A percentile compares a stretch with the other conserved stretches of the same genome.
These are phyloP conservation scores for Takifugu bimaculatus DNA, from an alignment of 2,113 vertebrate genomes.

Conservation along the genomic window DNA sequence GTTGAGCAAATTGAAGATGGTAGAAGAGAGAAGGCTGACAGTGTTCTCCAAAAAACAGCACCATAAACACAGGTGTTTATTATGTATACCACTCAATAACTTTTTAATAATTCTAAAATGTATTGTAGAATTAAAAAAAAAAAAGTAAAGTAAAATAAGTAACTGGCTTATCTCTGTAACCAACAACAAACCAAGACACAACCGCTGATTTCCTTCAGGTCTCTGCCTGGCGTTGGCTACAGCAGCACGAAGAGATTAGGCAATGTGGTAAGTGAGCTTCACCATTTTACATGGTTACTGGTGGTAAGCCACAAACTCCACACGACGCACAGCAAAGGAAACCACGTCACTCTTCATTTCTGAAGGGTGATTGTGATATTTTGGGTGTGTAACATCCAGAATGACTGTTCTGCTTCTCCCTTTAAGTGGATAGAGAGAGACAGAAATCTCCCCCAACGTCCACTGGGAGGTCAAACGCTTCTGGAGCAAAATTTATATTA, in stretches of 20 bases:
- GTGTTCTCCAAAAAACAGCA: background rate
- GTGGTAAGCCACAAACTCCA: constrained; percentile 2
- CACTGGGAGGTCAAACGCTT: background rate
- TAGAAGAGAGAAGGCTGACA: background rate
- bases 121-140: background rate
- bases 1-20: constrained; percentile 28
- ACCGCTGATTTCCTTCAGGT: background rate
- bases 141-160: background rate
- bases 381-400: no score
- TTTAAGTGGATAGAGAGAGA: no score
- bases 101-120: background rate
- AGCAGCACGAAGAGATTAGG: background rate
- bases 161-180: background rate
- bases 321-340: background rate
- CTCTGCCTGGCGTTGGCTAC: background rate
- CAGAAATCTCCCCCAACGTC: no score
- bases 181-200: constrained; percentile 1
- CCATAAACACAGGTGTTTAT: background rate
- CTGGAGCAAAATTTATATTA: background rate
- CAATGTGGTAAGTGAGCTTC: constrained; percentile 14
- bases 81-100: background rate
- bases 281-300: constrained; percentile 1
- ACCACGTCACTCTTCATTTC: no score
- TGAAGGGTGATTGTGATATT: no score
- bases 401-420: no score